Evolutionary conservation across 2,797 vertebrate species (phyloP).

Genomic region (Urophycis tenuis): DNA sequence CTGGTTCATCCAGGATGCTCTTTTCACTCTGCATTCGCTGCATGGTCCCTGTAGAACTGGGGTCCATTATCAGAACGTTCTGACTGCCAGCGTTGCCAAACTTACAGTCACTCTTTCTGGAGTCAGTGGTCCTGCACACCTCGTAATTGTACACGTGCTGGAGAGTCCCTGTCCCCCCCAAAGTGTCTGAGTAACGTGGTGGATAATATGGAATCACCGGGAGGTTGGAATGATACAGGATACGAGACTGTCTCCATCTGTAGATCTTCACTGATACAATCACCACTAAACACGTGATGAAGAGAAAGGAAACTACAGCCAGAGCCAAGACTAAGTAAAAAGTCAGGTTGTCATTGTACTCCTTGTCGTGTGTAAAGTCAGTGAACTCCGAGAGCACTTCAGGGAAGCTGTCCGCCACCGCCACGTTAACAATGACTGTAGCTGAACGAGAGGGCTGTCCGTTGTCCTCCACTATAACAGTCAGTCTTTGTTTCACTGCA

Average conservation of each 20-base stretch:
- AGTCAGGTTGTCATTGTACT: slow-evolving; percentile 38
- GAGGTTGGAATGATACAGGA: slow-evolving; percentile 42
- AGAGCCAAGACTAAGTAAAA: slow-evolving; percentile 45
- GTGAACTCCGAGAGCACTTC: slow-evolving; percentile 60
- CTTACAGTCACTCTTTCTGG: too few species aligned
- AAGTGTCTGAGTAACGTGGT: too few species aligned
- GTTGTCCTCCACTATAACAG: slow-evolving; percentile 48
- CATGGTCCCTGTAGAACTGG: too few species aligned
- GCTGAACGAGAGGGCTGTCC: slow-evolving; percentile 27
- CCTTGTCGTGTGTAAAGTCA: slow-evolving; percentile 42
- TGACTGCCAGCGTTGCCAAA: too few species aligned
- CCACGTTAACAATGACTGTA: slow-evolving; percentile 45
- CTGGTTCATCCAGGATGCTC: too few species aligned
- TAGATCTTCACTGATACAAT: slow-evolving; percentile 46
- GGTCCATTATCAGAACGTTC: too few species aligned
- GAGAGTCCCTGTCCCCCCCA: too few species aligned
- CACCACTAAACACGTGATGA: slow-evolving; percentile 41
- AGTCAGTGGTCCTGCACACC: too few species aligned
- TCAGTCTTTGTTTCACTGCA: slow-evolving; percentile 54
- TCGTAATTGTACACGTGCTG: too few species aligned
- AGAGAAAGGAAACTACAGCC: slow-evolving; percentile 50
- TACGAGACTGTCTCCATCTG: slow-evolving; percentile 42
- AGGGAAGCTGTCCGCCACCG: slow-evolving; percentile 64
- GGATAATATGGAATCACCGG: slow-evolving; percentile 55
- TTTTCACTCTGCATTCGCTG: too few species aligned